phyloP scores from a whole-genome alignment of 92 coral and sea anemone genomes.

The Bergia sp. region DNA sequence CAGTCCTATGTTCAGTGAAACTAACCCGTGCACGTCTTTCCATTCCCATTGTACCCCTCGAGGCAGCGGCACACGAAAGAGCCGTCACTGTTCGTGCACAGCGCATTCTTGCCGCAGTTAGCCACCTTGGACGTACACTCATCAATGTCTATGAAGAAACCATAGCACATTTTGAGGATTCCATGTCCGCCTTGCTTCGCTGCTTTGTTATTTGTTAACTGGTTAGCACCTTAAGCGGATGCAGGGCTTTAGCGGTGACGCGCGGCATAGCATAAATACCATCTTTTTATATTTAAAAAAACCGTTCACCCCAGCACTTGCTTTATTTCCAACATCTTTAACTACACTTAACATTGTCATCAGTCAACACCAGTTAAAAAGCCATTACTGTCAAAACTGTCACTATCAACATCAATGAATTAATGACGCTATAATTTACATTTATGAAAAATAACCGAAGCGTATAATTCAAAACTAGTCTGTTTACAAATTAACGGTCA shows the following conservation, averaged over 20 bases:
- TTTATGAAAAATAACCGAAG: neutral
- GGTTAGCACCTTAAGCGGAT: neutral
- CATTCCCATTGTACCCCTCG: slow-evolving; percentile 31
- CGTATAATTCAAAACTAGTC: too few species aligned
- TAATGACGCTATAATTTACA: too few species aligned
- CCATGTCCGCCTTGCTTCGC: slow-evolving; percentile 10
- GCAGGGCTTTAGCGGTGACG: too few species aligned
- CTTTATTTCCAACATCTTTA: neutral
- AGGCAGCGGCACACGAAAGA: slow-evolving; percentile 38
- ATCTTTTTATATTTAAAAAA: too few species aligned
- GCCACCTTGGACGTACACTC: slow-evolving; percentile 37
- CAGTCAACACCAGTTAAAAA: neutral
- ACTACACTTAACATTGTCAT: neutral
- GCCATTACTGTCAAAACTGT: too few species aligned
- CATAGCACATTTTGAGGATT: slow-evolving; percentile 45
- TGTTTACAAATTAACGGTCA: too few species aligned
- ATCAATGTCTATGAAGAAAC: slow-evolving; percentile 42
- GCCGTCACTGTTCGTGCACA: slow-evolving; percentile 44
- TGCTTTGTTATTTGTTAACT: neutral
- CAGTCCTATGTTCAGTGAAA: neutral
- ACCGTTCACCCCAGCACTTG: neutral
- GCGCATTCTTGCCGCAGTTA: slow-evolving; percentile 47
- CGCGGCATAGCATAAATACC: too few species aligned
- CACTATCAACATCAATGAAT: too few species aligned
- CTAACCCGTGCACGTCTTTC: slow-evolving; percentile 27